Base-by-base conservation (phyloP, 1,140 invertebrate species). In the Pogonognathellus flavescens region DNA sequence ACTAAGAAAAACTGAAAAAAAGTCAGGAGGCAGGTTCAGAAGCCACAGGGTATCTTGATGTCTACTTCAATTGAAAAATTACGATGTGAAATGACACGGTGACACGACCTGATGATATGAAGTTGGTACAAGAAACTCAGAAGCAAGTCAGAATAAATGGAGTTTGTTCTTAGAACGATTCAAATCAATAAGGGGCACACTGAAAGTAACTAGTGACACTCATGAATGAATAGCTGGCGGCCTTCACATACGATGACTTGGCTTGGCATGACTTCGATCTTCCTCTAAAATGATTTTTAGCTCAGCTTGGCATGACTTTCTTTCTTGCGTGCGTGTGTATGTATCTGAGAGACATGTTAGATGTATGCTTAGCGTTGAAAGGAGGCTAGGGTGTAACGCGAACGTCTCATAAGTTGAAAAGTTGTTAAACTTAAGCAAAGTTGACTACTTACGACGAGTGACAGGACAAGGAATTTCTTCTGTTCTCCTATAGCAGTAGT, bases 341-440 rank as follows among this genome's bases (percentile, higher is more conserved):
- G 31, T 41, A 41, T 41, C 2, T 41, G 31, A 6, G 31, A 6
- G 31, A 41, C 31, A 41, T 6, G 6, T 41, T 41, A 41, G 1
- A 41, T 41, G 31, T 41, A 6, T 41, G 31, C 6, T 41, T 41
- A 41, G 31, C 6, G 31, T 41, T 41, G 31, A 41, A 41, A 41
- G 31, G 9, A 76, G 41, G 13, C 31, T 76, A 0, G 70, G 31
- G 70, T 16, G 70, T 18, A 16, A 31, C 49, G 41, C 9, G 70
- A 11, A 50, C 22, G 22, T 25, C 70, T 76, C 31, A 49, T 49
- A 76, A 76, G 70, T 76, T 76, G 70, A 76, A 76, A 76, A 76
- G 25, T 50, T 76, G 22, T 76, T 76, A 18, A 76, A 76, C 22
- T 76, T 49, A 10, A 76, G 13, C 7, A 16, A 41, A 72, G 31